Conservation (phyloP, 2,797 vertebrate genomes). For the Florisuga fusca region DNA sequence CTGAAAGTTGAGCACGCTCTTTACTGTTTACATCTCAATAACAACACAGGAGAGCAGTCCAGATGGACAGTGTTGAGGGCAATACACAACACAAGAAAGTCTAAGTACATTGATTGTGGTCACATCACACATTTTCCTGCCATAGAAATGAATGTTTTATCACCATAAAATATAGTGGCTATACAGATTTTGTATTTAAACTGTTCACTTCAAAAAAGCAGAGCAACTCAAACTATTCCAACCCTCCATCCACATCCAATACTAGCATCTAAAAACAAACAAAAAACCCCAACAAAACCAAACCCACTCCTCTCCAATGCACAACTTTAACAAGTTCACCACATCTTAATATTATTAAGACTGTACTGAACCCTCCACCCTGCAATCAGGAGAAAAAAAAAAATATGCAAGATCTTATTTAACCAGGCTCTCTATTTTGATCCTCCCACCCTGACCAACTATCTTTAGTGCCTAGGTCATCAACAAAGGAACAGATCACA, state of each 20-base stretch:
- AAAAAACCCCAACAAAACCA: background rate
- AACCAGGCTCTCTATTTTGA: background rate
- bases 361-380: background rate
- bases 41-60: background rate
- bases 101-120: background rate
- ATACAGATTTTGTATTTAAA: background rate
- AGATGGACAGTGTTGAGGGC: background rate
- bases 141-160: background rate
- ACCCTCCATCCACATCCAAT: background rate
- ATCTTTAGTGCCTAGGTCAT: background rate
- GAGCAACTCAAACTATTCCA: background rate
- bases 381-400: background rate
- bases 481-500: background rate
- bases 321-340: background rate
- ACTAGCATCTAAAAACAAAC: background rate
- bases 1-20: accelerated
- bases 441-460: background rate
- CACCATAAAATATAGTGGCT: background rate
- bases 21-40: background rate
- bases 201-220: background rate
- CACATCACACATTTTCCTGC: background rate
- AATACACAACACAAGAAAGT: background rate
- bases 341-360: background rate
- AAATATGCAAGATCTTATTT: background rate
- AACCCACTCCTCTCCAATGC: background rate